Base-by-base conservation (phyloP, 2,797 vertebrate species). In the Eulemur mongoz region DNA sequence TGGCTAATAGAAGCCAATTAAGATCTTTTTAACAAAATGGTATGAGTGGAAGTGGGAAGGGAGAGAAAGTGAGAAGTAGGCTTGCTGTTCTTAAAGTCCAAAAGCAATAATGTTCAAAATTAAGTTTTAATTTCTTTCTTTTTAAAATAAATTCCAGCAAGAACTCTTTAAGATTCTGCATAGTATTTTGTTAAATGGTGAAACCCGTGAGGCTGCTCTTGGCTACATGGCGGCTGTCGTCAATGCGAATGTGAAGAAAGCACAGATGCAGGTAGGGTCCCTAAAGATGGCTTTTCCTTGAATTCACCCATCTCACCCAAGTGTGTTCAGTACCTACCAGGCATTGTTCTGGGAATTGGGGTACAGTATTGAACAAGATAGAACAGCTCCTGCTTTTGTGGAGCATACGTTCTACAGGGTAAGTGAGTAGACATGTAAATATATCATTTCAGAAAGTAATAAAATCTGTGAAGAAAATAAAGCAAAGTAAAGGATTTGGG, bases 171-270 rank as follows among this genome's bases (percentile, higher is more conserved):
- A 99, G 99, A 99, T 99, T 96, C 99, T 99, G 25, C 99, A 99
- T 90, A 99, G 99, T 76, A 98, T 99, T 97, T 98, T 99, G 89
- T 98, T 99, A 72, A 99, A 99, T 1, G 99, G 99, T 59, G 99
- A 99, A 98, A 99, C 99, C 0, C 99, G 99, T 5, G 99, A 99
- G 97, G 99, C 99, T 1, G 99, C 99, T 75, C 99, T 99, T 5
- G 98, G 98, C 97, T 99, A 99, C 98, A 99, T 99, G 99, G 99
- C 99, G 85, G 99, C 99, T 97, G 69, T 99, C 65, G 99, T 99
- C 98, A 99, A 99, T 86, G 99, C 99, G 98, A 99, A 99, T 98
- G 99, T 99, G 99, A 99, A 99, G 97, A 99, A 99, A 98, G 99
- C 99, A 4, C 99, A 99, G 98, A 99, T 99, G 99, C 99, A 99